Conservation (phyloP, 2,113 vertebrate genomes). For the Glaucidium brasilianum region DNA sequence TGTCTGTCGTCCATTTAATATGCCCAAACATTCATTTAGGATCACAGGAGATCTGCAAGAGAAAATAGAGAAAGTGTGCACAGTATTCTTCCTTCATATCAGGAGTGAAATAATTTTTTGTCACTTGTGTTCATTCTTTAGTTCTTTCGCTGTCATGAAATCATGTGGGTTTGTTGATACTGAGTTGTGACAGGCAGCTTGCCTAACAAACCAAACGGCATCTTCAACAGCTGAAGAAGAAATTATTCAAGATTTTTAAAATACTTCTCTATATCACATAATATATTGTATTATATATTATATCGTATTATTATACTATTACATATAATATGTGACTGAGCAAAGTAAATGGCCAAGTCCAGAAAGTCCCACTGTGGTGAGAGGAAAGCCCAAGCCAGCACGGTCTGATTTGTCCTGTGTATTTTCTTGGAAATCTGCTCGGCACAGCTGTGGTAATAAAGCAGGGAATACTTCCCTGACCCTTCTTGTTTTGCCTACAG, state of each 20-base stretch:
- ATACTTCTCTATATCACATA: not conserved
- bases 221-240: not conserved
- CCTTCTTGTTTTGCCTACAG: slow-evolving; percentile 30
- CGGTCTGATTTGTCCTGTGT: slow-evolving; percentile 4
- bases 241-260: not conserved
- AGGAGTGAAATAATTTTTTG: not conserved
- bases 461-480: slow-evolving; percentile 55
- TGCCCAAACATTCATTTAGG: not conserved
- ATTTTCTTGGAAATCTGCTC: slow-evolving; percentile 59
- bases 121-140: not conserved
- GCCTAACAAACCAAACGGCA: not conserved
- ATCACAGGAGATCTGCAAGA: not conserved
- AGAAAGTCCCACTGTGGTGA: slow-evolving; percentile 17
- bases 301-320: not conserved
- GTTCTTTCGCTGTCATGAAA: not conserved
- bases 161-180: not conserved
- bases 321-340: not conserved
- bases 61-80: not conserved
- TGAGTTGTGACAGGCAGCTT: not conserved
- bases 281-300: not conserved
- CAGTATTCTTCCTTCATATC: not conserved
- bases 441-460: slow-evolving; percentile 62
- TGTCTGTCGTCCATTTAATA: not conserved
- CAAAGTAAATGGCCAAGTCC: not conserved
- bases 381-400: slow-evolving; percentile 21